These are phyloP conservation scores for Dolichoris vasculosae DNA, from an alignment of 1,140 invertebrate genomes.

Conservation along the genomic window DNA sequence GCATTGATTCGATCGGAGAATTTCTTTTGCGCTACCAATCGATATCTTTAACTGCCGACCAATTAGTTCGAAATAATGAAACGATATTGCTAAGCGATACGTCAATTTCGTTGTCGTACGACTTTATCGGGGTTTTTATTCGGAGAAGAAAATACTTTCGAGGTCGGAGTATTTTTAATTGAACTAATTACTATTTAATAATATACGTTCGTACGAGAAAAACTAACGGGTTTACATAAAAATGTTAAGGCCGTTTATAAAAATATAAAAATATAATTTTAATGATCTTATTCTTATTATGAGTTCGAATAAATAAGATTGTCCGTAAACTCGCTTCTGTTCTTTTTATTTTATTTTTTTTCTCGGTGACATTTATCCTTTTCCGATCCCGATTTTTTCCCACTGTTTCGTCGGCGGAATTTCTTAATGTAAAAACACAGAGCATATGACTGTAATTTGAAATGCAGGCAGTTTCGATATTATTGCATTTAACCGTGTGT, in stretches of 20 bases:
- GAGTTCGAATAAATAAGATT: not conserved
- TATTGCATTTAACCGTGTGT: not conserved
- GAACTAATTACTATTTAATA: slow-evolving; percentile 19
- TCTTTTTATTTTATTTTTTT: not conserved
- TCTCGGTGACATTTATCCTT: not conserved
- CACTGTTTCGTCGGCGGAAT: not conserved
- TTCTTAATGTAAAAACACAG: not conserved
- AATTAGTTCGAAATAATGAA: slow-evolving; percentile 3
- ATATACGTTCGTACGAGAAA: not conserved
- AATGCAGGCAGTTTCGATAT: not conserved
- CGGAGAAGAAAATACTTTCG: not conserved
- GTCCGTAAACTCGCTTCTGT: too few species aligned
- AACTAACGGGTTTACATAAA: slow-evolving; percentile 11
- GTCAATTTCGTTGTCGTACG: not conserved
- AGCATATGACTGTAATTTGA: not conserved
- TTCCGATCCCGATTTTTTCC: not conserved
- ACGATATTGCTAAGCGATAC: not conserved
- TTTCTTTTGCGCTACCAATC: not conserved
- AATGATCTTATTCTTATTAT: slow-evolving; percentile 13
- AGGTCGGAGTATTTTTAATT: slow-evolving; percentile 17
- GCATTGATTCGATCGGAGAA: not conserved
- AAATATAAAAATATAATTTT: slow-evolving; percentile 25
- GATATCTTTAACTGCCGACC: not conserved
- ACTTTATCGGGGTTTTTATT: not conserved
- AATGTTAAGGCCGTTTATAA: slow-evolving; percentile 9